Conservation (phyloP, 2,113 vertebrate genomes). For the Oncorhynchus masou region DNA sequence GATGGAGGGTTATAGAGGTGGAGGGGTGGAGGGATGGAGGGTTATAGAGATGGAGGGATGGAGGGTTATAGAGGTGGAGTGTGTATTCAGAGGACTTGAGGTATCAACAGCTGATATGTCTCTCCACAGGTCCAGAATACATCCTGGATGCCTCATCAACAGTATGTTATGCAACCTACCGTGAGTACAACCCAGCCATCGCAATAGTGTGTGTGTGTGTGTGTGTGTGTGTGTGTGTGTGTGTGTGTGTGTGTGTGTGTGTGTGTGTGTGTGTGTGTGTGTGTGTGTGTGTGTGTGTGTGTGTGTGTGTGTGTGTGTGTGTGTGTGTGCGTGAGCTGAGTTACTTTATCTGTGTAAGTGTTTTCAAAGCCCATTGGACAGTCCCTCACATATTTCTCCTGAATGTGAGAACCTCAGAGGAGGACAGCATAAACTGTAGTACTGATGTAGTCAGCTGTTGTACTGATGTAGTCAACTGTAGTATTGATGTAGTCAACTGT, state of each 20-base stretch:
- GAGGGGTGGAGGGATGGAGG: neutral
- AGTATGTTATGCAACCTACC: conserved; percentile 99
- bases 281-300: no score
- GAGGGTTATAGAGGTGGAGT: no score
- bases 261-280: neutral
- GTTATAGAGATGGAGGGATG: neutral
- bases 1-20: no score
- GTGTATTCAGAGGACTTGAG: conserved; percentile 15
- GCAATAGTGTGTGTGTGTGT: conserved; percentile 9
- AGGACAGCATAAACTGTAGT: neutral
- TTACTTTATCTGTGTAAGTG: neutral
- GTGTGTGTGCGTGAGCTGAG: neutral
- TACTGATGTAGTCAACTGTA: no score
- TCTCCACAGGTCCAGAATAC: conserved; percentile 94
- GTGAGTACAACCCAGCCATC: conserved; percentile 79
- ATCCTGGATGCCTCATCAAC: conserved; percentile 99
- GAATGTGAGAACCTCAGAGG: neutral
- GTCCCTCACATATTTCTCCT: neutral
- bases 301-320: no score
- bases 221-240: conserved; percentile 6
- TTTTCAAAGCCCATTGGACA: neutral
- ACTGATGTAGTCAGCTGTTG: neutral
- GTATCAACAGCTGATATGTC: conserved; percentile 47
- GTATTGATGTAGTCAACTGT: no score
- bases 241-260: conserved; percentile 1